Conservation (phyloP, 2,888 invertebrate genomes). For the Limenitis camilla region DNA sequence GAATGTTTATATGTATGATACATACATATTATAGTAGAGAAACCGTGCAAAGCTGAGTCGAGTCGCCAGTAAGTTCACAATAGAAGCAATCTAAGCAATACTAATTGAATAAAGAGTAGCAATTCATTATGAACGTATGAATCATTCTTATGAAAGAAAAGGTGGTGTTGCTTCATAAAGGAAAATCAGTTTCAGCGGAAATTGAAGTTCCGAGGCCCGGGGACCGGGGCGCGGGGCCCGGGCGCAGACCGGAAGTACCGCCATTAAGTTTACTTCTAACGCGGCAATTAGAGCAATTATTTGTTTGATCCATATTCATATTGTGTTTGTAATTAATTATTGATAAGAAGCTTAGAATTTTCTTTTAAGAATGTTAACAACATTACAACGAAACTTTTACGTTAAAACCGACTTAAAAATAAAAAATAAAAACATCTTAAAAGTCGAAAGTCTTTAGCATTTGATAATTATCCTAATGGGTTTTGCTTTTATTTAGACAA, state of each 20-base stretch:
- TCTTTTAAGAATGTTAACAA: too few relatives aligned
- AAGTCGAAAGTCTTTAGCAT: too few relatives aligned
- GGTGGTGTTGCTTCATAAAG: constrained; percentile 43
- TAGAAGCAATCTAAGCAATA: not conserved
- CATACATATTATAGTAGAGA: too few relatives aligned
- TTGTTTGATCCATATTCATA: too few relatives aligned
- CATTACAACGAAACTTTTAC: too few relatives aligned
- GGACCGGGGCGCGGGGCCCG: too few relatives aligned
- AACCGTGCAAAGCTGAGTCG: too few relatives aligned
- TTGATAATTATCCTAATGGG: too few relatives aligned
- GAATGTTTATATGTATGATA: too few relatives aligned
- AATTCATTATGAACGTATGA: constrained; percentile 11
- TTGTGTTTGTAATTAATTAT: constrained; percentile 19
- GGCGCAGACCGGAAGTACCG: constrained; percentile 49
- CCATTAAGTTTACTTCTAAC: constrained; percentile 49
- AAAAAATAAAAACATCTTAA: too few relatives aligned
- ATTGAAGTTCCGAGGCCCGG: constrained; percentile 63
- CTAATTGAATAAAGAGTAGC: constrained; percentile 6
- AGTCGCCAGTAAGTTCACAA: not conserved
- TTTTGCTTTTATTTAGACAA: too few relatives aligned
- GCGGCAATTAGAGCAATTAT: constrained; percentile 40
- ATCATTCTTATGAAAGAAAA: constrained; percentile 23
- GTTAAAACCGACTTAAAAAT: too few relatives aligned
- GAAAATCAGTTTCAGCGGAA: constrained; percentile 61
- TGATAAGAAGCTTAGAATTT: not conserved